Evolutionary conservation across 2,888 invertebrate species (phyloP), one percentile per base, ranked within the genome.

Genomic region (Catocala sponsa): DNA sequence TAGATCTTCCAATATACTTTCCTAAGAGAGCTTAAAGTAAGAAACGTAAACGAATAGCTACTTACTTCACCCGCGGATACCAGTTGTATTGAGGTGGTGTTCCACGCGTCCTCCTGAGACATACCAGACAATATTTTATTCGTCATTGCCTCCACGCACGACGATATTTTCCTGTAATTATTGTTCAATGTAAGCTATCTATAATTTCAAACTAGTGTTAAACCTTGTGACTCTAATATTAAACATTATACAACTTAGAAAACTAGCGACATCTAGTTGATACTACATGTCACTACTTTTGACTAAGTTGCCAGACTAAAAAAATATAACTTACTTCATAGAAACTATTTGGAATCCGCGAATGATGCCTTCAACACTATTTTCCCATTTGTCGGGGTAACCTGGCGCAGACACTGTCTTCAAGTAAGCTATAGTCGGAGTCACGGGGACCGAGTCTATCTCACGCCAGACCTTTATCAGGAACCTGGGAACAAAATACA

Each of bases 41-140:
- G 2, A 2, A 25, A 25, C 15, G 15, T 15, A 25, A 25, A 25
- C 25, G 1, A 4, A 25, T 2, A 25, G 25, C 25, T 25, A 63
- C 68, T 85, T 94, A 97, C 97, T 91, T 98, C 97, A 6, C 98
- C 98, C 6, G 98, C 98, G 57, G 96, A 95, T 0, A 97, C 96
- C 42, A 99, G 89, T 83, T 97, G 97, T 55, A 98, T 97, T 0
- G 98, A 98, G 1, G 96, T 96, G 68, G 95, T 91, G 86, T 99
- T 99, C 96, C 98, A 98, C 0, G 98, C 98, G 72, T 97, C 97
- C 87, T 98, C 98, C 9, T 95, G 94, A 0, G 95, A 84, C 69
- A 95, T 83, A 0, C 98, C 98, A 11, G 94, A 92, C 46, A 90
- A 89, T 2, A 96, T 94, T 72, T 96, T 94, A 44, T 91, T 92